A percentile compares a stretch with the other conserved stretches of the same genome.
These are phyloP conservation scores for Delichon dasypus DNA, from an alignment of 2,797 vertebrate genomes.

Conservation along the genomic window DNA sequence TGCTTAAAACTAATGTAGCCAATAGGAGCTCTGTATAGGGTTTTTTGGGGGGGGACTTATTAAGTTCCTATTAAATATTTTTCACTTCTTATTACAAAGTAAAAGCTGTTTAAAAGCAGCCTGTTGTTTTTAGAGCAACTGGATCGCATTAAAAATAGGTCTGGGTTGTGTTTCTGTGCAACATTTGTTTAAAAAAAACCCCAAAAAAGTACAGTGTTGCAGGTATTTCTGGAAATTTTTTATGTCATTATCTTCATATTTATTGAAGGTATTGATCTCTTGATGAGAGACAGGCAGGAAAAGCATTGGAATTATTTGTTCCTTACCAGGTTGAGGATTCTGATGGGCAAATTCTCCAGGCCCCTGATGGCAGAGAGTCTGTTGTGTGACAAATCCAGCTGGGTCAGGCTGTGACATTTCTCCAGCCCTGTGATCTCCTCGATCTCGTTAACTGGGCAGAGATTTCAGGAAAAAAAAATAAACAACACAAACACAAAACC, in stretches of 20 bases:
- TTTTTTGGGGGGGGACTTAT: neutral
- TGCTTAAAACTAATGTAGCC: neutral
- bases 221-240: neutral
- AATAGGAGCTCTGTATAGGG: neutral
- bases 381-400: constrained; percentile 88
- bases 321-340: constrained; percentile 84
- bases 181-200: neutral
- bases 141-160: neutral
- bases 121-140: neutral
- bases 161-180: neutral
- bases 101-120: neutral
- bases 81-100: neutral
- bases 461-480: constrained; percentile 59
- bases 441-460: constrained; percentile 83
- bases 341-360: constrained; percentile 81
- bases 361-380: constrained; percentile 78
- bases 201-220: no score
- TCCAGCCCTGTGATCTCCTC: constrained; percentile 84
- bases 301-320: rapidly evolving
- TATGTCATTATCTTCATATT: rapidly evolving
- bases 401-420: constrained; percentile 78
- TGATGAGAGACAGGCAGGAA: neutral
- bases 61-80: neutral
- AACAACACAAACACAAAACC: neutral
- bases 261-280: rapidly evolving